phyloP scores from a whole-genome alignment of 2,888 invertebrate species.

The Trimorus sp. region DNA sequence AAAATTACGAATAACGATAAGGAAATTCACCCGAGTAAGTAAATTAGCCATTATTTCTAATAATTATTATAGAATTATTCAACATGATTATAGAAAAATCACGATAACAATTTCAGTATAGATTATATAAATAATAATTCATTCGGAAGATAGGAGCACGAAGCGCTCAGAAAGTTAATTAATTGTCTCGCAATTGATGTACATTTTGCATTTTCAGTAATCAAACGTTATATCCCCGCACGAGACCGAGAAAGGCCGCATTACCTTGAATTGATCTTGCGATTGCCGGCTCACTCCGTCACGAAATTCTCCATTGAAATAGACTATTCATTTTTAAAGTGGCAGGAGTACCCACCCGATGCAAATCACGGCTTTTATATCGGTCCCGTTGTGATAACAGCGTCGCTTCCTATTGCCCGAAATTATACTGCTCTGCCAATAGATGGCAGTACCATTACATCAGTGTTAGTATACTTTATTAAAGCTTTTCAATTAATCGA shows the following conservation, averaged over 20 bases:
- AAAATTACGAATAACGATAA: conserved; percentile 84
- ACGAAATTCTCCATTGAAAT: conserved; percentile 93
- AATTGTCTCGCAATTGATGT: too few relatives aligned
- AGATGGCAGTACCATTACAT: conserved; percentile 85
- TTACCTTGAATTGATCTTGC: conserved; percentile 92
- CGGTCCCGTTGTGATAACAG: conserved; percentile 92
- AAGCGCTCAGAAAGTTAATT: too few relatives aligned
- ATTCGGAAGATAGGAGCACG: too few relatives aligned
- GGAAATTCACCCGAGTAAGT: conserved; percentile 83
- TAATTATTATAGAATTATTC: neutral
- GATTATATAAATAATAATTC: too few relatives aligned
- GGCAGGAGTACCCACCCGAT: conserved; percentile 99
- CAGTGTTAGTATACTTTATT: conserved; percentile 73
- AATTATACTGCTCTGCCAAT: conserved; percentile 91
- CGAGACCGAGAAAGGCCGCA: conserved; percentile 92
- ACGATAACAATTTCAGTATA: too few relatives aligned
- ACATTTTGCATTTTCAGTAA: conserved; percentile 72
- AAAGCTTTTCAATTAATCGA: too few relatives aligned
- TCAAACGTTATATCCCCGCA: conserved; percentile 87
- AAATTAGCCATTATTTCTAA: neutral
- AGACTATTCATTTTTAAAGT: conserved; percentile 97
- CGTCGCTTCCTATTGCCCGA: conserved; percentile 88
- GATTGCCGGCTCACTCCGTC: conserved; percentile 90
- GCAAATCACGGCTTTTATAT: conserved; percentile 99
- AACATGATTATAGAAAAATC: too few relatives aligned